A percentile compares a stretch with the other conserved stretches of the same genome.
Evolutionary conservation across 2,113 vertebrate species (phyloP).

Genomic region (Urocynchramus pylzowi): DNA sequence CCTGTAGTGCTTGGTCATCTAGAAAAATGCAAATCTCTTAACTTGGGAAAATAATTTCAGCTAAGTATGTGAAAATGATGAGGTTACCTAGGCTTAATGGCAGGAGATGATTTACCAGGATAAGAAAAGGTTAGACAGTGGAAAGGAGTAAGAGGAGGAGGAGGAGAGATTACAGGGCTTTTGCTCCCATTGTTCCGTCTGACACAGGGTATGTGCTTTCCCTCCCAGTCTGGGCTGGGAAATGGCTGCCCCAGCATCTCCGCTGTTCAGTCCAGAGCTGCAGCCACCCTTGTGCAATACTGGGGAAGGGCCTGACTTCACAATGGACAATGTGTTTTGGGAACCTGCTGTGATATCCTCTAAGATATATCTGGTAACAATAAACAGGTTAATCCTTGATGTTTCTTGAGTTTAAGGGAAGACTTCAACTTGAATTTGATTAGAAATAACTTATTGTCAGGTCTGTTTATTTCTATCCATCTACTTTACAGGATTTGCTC

Average conservation of each 20-base stretch:
- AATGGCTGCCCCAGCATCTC: not conserved
- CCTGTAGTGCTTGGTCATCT: not conserved
- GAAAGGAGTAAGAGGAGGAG: not conserved
- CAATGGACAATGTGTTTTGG: not conserved
- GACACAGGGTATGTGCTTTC: not conserved
- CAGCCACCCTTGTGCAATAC: not conserved
- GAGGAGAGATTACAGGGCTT: not conserved
- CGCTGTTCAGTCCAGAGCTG: not conserved
- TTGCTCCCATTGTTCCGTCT: not conserved
- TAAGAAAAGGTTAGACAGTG: not conserved
- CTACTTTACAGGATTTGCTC: not conserved
- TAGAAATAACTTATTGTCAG: constrained; percentile 8
- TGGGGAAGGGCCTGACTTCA: not conserved
- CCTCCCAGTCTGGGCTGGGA: not conserved
- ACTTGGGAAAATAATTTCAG: not conserved
- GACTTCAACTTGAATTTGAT: constrained; percentile 19
- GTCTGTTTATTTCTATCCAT: not conserved
- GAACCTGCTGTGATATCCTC: not conserved
- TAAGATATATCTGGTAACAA: not conserved
- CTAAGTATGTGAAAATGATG: not conserved
- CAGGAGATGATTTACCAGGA: not conserved
- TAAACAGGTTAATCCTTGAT: not conserved
- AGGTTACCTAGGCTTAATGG: not conserved
- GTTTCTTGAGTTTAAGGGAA: not conserved
- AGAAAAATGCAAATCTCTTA: not conserved